Evolutionary conservation across 2,888 invertebrate genomes (phyloP), one percentile per base, ranked within the genome.

Genomic region (Patella ulyssiponensis): DNA sequence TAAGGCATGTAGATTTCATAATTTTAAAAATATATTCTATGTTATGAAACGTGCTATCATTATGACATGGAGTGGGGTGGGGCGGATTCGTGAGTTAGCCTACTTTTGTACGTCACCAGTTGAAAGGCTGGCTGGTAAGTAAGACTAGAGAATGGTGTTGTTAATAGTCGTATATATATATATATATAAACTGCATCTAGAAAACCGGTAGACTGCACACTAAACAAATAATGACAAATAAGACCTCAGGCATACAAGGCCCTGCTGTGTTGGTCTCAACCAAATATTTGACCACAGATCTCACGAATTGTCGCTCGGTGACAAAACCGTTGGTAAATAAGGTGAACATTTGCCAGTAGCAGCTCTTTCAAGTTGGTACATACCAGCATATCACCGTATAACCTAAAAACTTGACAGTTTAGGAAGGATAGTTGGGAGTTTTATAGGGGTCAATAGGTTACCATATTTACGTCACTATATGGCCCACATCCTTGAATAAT

Each of bases 281-380:
- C 70, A 70, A 75, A 75, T 75, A 75, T 75, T 75, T 75, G 54
- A 69, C 53, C 56, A 70, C 33, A 70, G 70, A 69, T 75, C 75
- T 70, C 69, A 23, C 56, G 56, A 75, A 75, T 75, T 75, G 64
- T 64, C 75, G 53, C 69, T 53, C 75, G 54, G 53, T 70, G 70
- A 53, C 75, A 23, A 69, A 52, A 52, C 70, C 69, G 56, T 75
- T 70, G 17, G 75, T 69, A 75, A 75, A 75, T 56, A 64, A 64
- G 20, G 64, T 64, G 64, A 64, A 64, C 64, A 64, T 64, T 64
- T 64, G 64, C 64, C 64, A 64, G 64, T 64, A 64, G 64, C 64
- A 2, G 20, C 23, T 64, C 64, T 64, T 64, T 64, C 64, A 64
- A 12, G 20, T 64, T 64, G 20, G 23, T 12, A 23, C 23, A 20